Evolutionary conservation across 2,113 vertebrate genomes (phyloP), one percentile per base, ranked within the genome.

Genomic region (Macaca mulatta): DNA sequence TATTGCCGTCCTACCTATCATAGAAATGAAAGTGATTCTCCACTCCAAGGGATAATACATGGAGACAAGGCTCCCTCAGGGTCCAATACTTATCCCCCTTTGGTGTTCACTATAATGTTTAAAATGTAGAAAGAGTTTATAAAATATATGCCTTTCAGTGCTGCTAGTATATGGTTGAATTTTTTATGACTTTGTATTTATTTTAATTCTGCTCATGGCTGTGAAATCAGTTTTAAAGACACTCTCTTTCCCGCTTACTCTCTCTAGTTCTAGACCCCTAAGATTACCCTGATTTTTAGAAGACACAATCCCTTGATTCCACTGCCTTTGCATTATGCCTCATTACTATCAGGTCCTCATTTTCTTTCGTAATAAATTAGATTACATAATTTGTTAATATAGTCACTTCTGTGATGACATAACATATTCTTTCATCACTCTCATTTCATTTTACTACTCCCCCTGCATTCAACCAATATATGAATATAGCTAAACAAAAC

Each of bases 121-220:
- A 93, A 92, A 90, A 89, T 78, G 0, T 72, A 88, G 57, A 61
- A 45, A 50, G 2, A 52, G 20, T 50, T 55, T 87, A n/a, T 50
- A 55, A 3, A 78, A 50, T 38, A 20, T 43, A 79, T 89, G 16
- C 4, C 4, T 23, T 72, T 95, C 27, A 82, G 61, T 43, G 23
- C 11, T 97, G 18, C 38, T 32, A 57, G 3, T 6, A 43, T 57
- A 40, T 50, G 13, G 22, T 35, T 90, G 7, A 43, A 23, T 80
- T 89, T 96, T 87, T 93, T 64, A 9, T 85, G 61, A 77, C 8
- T 78, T 59, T 95, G 27, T 20, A n/a, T 88, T 95, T 96, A 17
- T 86, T 93, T 94, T 94, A 92, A 90, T 90, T 97, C 23, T 81
- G 17, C 25, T 92, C 27, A 14, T 43, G 32, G 6, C 7, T 69